Evolutionary conservation across 2,888 invertebrate genomes (phyloP).

Genomic region (Drosophila monieri): DNA sequence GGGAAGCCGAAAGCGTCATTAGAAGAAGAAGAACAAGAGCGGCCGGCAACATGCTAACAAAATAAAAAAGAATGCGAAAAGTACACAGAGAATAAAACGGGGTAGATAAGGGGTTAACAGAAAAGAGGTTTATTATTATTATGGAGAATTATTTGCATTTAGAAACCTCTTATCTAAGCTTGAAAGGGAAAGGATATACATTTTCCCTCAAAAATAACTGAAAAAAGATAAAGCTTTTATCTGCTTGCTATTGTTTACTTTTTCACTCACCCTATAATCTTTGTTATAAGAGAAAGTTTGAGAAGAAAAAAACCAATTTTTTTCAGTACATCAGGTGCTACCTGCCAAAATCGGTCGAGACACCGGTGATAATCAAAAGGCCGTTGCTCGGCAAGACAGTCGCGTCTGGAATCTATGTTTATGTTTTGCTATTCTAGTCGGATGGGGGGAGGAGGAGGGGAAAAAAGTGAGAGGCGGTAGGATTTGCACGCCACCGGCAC

Average conservation of each 20-base stretch:
- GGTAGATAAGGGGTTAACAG: no score
- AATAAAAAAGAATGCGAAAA: background rate
- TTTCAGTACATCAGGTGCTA: conserved; percentile 13
- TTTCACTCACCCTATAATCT: background rate
- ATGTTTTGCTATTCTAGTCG: conserved; percentile 37
- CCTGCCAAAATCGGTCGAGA: conserved; percentile 20
- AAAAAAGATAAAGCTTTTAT: background rate
- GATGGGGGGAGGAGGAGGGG: conserved; percentile 2
- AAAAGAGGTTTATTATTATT: no score
- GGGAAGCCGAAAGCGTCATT: conserved; percentile 40
- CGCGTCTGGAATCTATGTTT: conserved; percentile 36
- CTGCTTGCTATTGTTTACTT: background rate
- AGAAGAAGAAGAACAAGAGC: conserved; percentile 32
- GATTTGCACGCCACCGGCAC: conserved; percentile 48
- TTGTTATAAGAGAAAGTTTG: background rate
- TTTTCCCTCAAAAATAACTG: background rate
- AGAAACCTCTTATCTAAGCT: background rate
- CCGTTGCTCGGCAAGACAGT: conserved; percentile 24
- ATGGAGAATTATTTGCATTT: no score
- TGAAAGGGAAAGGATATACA: background rate
- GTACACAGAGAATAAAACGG: conserved; percentile 10
- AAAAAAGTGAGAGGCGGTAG: conserved; percentile 18
- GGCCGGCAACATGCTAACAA: conserved; percentile 23
- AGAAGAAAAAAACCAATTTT: background rate
- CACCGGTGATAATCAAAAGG: conserved; percentile 22